Base-by-base conservation (phyloP, 2,113 vertebrate genomes). In the Elanoides forficatus region DNA sequence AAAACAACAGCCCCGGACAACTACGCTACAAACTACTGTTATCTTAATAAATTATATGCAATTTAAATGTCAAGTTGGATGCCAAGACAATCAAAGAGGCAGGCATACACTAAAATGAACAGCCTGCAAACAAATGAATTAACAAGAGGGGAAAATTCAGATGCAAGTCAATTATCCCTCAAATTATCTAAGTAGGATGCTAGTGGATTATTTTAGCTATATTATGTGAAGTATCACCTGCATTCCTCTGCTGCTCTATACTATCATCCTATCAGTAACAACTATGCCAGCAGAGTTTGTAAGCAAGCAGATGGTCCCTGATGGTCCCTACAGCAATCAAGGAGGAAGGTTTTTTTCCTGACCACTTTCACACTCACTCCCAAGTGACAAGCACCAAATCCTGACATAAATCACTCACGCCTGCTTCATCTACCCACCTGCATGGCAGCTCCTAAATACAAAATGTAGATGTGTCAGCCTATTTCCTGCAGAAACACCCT, bases 361-460 rank as follows among this genome's bases (percentile, higher is more conserved):
- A 68, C 94, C 95, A 91, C 94, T 96, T 95, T 91, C 95, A 92
- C 95, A 95, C 97, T 94, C 94, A 15, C 88, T 92, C 91, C 63
- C 91, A 89, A 96, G 91, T 17, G 82, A 94, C 94, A 93, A 90
- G 93, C 91, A 93, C 93, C 86, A 94, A 96, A 91, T 75, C 74
- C 82, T 85, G 86, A 89, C 93, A 95, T 29, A 79, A 96, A 95
- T 97, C 96, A 93, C 94, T 95, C 91, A 65, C 62, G 84, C 95
- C 95, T 93, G 94, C 95, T 94, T 71, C 89, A 94, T 89, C 96
- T 95, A 62, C 95, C 95, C 94, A 96, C 94, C 95, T 73, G 34
- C 90, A 16, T 5, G 63, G 72, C 86, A 90, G 42, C 13, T 90
- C 45, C 68, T 34, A 52, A 56, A 55, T 11, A 63, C 72, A 92